Evolutionary conservation across 1,140 invertebrate species (phyloP).

Genomic region (Neuroterus valhalla): DNA sequence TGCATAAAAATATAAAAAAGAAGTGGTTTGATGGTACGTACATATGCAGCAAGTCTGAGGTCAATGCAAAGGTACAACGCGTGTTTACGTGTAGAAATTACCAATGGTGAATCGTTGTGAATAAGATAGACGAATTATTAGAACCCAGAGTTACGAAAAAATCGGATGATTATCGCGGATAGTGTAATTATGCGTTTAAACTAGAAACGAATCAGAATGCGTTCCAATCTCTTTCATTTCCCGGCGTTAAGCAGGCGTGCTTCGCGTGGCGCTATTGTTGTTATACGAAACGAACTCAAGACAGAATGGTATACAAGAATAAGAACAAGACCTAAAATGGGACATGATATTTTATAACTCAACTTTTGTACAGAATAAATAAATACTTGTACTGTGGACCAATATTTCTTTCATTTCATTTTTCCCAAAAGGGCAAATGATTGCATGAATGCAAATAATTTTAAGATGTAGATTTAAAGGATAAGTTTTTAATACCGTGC

Average conservation of each 20-base stretch:
- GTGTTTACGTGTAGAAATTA: conserved; percentile 40
- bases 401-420: conserved; percentile 71
- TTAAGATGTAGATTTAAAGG: neutral
- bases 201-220: conserved; percentile 27
- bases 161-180: conserved; percentile 27
- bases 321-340: conserved; percentile 70
- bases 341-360: conserved; percentile 73
- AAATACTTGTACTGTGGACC: conserved; percentile 73
- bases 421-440: conserved; percentile 20
- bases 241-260: conserved; percentile 51
- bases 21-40: conserved; percentile 61
- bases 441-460: conserved; percentile 10
- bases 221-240: conserved; percentile 38
- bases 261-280: conserved; percentile 62
- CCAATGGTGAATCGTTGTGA: conserved; percentile 11
- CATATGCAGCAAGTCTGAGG: conserved; percentile 59
- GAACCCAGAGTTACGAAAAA: conserved; percentile 11
- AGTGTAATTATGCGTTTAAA: conserved; percentile 24
- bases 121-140: conserved; percentile 24
- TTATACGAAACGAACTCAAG: conserved; percentile 66
- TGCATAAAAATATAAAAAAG: conserved; percentile 56
- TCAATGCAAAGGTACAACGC: conserved; percentile 50
- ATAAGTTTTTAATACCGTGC: too few species aligned
- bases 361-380: conserved; percentile 73
- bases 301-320: conserved; percentile 69